Percentiles rank a stretch among this genome's conserved stretches.
Evolutionary conservation across 2,797 vertebrate genomes (phyloP).

Genomic region (Clarias fuscus): DNA sequence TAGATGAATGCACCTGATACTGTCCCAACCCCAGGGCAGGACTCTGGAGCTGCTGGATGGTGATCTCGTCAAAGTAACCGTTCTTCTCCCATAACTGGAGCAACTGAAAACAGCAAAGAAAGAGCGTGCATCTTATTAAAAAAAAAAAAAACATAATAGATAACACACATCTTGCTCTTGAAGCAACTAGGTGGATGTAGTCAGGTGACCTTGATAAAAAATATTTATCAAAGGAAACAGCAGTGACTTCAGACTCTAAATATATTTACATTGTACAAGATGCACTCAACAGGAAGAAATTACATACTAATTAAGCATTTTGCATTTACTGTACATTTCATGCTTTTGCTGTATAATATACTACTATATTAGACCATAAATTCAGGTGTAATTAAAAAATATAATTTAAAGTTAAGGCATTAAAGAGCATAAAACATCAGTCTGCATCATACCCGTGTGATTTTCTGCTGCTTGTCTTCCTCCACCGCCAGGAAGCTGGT

Average conservation of each 20-base stretch:
- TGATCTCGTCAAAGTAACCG: conserved; percentile 94
- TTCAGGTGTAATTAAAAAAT: not conserved
- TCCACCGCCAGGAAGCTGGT: conserved; percentile 97
- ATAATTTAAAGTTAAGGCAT: not conserved
- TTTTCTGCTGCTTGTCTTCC: conserved; percentile 98
- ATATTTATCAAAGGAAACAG: not conserved
- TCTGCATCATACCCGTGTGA: conserved; percentile 80
- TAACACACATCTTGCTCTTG: not conserved
- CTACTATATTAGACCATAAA: not conserved
- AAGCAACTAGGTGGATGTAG: not conserved
- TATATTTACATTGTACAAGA: not conserved
- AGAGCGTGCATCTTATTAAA: not conserved
- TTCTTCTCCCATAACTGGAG: conserved; percentile 98
- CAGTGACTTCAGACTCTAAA: not conserved
- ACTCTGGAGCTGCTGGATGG: conserved; percentile 96
- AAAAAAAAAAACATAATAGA: not conserved
- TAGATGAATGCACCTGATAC: conserved; percentile 82
- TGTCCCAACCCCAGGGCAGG: conserved; percentile 94
- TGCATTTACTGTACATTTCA: not conserved
- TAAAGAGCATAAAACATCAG: not conserved
- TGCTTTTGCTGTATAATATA: not conserved
- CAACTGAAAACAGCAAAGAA: conserved; percentile 71
- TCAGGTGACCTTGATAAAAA: not conserved
- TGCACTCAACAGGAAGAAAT: not conserved
- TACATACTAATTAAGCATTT: not conserved